Base-by-base conservation (phyloP, 1,140 invertebrate species). In the Reticulitermes speratus region DNA sequence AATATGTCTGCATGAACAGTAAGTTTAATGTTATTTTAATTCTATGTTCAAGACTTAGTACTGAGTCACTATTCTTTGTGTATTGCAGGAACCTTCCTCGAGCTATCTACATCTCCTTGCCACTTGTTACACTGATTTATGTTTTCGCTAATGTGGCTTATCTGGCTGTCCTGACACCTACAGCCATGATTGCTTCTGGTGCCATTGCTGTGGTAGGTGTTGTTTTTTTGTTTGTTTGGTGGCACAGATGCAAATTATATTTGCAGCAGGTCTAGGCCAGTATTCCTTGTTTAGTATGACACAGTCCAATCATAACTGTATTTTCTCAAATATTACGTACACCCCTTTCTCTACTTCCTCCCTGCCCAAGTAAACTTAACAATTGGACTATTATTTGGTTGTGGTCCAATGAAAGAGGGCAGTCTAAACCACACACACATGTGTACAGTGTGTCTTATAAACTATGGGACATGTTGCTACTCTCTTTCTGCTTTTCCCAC, bases 101-200 rank as follows among this genome's bases (percentile, higher is more conserved):
- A 84, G 97, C 98, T 0, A 98, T 99, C 88, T 96, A 95, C 89
- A 97, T 98, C 88, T 98, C 97, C 0, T 93, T 99, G 93, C 97
- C 97, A 0, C 90, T 98, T 11, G 97, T 98, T 3, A 98, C 97
- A 0, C 89, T 96, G 0, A 95, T 98, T 86, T 99, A 98, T 90
- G 95, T 97, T 25, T 90, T 98, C 12, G 96, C 97, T 3, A 99
- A 99, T 90, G 90, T 98, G 38, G 96, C 97, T 25, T 99, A 98
- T 91, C 97, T 98, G 89, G 95, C 96, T 32, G 97, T 98, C 11
- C 92, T 99, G 2, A 94, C 95, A 12, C 94, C 95, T 59, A 93
- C 94, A 84, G 96, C 97, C 89, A 95, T 98, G 88, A 90, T 96
- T 1, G 91, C 95, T 0, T 98, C 97, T 0, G 93, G 96, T 88